Conservation (phyloP, 2,888 invertebrate species). For the Diloba caeruleocephala region DNA sequence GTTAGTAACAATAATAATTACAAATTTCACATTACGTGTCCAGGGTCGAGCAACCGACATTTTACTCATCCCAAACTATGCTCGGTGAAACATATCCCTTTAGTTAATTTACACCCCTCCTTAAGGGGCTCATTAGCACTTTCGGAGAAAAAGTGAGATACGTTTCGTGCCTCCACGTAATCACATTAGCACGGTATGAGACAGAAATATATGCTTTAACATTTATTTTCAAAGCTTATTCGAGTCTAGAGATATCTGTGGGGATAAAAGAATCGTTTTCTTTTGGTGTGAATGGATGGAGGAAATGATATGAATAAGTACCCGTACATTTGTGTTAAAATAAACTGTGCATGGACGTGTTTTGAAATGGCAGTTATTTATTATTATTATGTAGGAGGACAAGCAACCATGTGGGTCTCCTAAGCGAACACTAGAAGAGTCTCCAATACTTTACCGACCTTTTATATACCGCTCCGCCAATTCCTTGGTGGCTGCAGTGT, state of each 20-base stretch:
- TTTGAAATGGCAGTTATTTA: conserved; percentile 34
- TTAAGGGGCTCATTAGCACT: conserved; percentile 67
- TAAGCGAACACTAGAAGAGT: no score
- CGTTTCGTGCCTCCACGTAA: conserved; percentile 59
- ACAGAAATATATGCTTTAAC: conserved; percentile 53
- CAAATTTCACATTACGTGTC: conserved; percentile 1
- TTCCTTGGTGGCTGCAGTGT: no score
- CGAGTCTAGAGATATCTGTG: conserved; percentile 44
- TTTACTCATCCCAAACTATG: conserved; percentile 39
- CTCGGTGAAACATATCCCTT: conserved; percentile 44
- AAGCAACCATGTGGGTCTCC: no score
- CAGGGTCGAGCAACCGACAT: conserved; percentile 23
- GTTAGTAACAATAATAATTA: conserved; percentile 28
- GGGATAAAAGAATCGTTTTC: conserved; percentile 53
- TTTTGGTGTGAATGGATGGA: conserved; percentile 38
- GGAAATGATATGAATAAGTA: conserved; percentile 30
- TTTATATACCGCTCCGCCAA: no score
- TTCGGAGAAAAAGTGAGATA: conserved; percentile 63
- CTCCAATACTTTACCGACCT: no score
- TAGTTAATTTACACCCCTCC: conserved; percentile 62
- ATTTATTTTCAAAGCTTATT: conserved; percentile 56
- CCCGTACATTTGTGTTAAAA: conserved; percentile 41
- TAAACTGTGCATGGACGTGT: conserved; percentile 24
- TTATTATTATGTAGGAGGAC: neutral
- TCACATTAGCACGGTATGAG: conserved; percentile 62